Base-by-base conservation (phyloP, 2,113 vertebrate genomes). In the Chascanopsetta lugubris region DNA sequence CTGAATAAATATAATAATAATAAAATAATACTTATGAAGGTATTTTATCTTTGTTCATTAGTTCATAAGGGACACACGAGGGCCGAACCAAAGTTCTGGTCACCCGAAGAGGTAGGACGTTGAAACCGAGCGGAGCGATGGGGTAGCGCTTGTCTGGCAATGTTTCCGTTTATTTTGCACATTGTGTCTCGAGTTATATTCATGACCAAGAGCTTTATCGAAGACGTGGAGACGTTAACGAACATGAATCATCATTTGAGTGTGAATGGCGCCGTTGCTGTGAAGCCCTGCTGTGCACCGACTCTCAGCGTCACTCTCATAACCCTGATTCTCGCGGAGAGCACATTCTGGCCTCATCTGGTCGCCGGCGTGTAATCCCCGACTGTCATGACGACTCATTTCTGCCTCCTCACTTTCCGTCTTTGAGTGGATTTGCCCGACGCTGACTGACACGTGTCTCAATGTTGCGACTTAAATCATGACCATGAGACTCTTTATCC, bases 341-440 rank as follows among this genome's bases (percentile, higher is more conserved):
- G 79, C 45, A 79, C 80, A 81, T 75, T 77, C 54, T 79, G 79
- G 72, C 64, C 77, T 74, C 63, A 61, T 69, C 71, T 66, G 77
- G 72, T 56, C 59, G 74, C 74, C 69, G 46, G 71, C 71, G 17
- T 77, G 27, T 88, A 84, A 88, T 89, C 82, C 75, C 40, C 5
- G 46, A 72, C 71, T 65, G 79, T 47, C 68, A 62, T n/a, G 51
- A 65, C 50, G 53, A 53, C 76, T 76, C 72, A 22, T 77, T 70
- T 62, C 60, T 43, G 51, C 53, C 62, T 51, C 29, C 34, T 84
- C 68, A 36, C 71, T 74, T 82, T 79, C 63, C 48, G 27, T 60
- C 61, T 78, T 70, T 80, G 75, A 80, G 72, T 80, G 86, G 84
- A 86, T 85, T 83, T 76, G 59, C 40, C 62, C 30, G 34, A 57